These are phyloP conservation scores for Elachura formosa DNA, from an alignment of 2,113 vertebrate species.

Conservation along the genomic window DNA sequence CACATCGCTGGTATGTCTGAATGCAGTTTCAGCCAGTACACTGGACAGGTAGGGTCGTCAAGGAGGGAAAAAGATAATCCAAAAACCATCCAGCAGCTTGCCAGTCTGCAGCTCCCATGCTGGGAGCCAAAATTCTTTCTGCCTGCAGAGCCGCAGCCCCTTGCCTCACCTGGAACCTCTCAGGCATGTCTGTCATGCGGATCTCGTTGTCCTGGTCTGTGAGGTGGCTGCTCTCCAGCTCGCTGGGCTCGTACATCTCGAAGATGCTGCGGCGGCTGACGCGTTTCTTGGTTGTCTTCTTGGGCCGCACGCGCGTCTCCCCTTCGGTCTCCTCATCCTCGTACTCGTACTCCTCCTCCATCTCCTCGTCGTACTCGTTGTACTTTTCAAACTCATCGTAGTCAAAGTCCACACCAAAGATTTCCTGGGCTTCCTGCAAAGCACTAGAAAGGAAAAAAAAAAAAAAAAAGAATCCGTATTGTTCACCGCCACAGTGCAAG, in stretches of 20 bases:
- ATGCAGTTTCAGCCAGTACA: background rate
- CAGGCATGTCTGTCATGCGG: constrained; percentile 93
- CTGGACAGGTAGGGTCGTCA: background rate
- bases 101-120: background rate
- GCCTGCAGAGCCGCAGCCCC: background rate
- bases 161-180: constrained; percentile 91
- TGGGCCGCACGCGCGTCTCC: constrained; percentile 90
- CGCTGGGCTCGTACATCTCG: constrained; percentile 96
- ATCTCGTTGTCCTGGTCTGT: constrained; percentile 99
- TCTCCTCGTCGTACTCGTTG: constrained; percentile 81
- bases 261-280: constrained; percentile 95
- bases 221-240: constrained; percentile 96
- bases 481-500: background rate
- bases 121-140: background rate
- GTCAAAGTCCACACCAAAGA: constrained; percentile 97
- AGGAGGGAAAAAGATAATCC: background rate
- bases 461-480: background rate
- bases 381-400: constrained; percentile 94
- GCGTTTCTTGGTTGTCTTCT: constrained; percentile 91
- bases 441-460: constrained; percentile 74
- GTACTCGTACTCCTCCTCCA: constrained; percentile 91
- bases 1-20: accelerated
- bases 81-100: background rate
- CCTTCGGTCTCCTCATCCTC: constrained; percentile 94
- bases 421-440: constrained; percentile 96